Conservation (phyloP, 2,113 vertebrate species). For the Forbesichthys papilliferus region DNA sequence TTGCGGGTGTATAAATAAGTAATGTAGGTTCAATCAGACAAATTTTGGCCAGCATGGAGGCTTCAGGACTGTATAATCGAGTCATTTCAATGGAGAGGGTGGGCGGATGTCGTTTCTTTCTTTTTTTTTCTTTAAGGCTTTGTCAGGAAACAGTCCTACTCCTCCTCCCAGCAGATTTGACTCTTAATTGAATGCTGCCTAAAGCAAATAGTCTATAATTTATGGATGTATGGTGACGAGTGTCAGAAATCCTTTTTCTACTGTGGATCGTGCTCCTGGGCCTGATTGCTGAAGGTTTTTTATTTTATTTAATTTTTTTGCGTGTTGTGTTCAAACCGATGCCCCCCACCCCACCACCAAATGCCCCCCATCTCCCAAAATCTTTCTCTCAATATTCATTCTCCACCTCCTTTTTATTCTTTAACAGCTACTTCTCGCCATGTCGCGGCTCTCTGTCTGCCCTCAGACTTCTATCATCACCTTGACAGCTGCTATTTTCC, state of each 20-base stretch:
- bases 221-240: conserved; percentile 49
- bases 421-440: not conserved
- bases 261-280: conserved; percentile 15
- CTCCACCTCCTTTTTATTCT: conserved; percentile 10
- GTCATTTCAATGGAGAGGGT: conserved; percentile 49
- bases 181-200: conserved; percentile 64
- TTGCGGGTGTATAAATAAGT: conserved; percentile 63
- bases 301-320: not conserved
- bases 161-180: conserved; percentile 23
- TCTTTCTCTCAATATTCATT: conserved; percentile 36
- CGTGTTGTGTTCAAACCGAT: conserved; percentile 1
- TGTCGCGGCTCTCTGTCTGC: conserved; percentile 6
- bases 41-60: conserved; percentile 41
- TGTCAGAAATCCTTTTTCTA: conserved; percentile 32
- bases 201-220: conserved; percentile 66
- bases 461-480: conserved; percentile 22
- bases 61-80: conserved; percentile 49
- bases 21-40: conserved; percentile 61
- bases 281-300: conserved; percentile 6
- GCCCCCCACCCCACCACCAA: too few relatives aligned
- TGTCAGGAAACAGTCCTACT: conserved; percentile 39
- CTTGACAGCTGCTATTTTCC: conserved; percentile 19
- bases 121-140: conserved; percentile 41
- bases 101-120: conserved; percentile 12
- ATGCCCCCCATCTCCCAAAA: not conserved